phyloP scores from a whole-genome alignment of 2,888 invertebrate species.

The Heliconius hortense region DNA sequence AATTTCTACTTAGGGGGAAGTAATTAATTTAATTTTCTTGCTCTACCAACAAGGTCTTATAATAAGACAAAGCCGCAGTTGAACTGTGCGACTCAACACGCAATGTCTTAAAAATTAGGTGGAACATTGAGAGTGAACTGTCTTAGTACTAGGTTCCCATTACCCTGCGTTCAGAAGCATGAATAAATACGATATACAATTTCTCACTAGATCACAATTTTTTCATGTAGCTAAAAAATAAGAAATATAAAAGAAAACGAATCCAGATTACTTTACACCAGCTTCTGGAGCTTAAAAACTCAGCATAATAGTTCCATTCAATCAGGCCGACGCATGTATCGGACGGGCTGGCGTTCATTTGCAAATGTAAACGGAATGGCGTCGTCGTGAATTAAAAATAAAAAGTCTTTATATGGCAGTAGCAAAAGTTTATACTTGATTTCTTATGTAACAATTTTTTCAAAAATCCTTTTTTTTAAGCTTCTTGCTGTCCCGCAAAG shows the following conservation, averaged over 20 bases:
- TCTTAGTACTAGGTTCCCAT: too few relatives aligned
- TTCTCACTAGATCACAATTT: not conserved
- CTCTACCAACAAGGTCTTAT: too few relatives aligned
- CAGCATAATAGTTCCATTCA: conserved; percentile 20
- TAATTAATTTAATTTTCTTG: too few relatives aligned
- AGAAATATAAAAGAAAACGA: conserved; percentile 6
- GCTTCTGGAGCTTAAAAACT: conserved; percentile 4
- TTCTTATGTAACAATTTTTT: not conserved
- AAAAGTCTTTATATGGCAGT: not conserved
- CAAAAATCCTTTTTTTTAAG: not conserved
- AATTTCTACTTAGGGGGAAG: too few relatives aligned
- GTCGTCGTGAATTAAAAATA: conserved; percentile 16
- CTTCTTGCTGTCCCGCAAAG: too few relatives aligned
- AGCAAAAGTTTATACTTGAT: not conserved
- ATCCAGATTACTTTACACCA: not conserved
- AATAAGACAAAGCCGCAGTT: too few relatives aligned
- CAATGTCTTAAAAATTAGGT: too few relatives aligned
- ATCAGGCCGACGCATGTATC: conserved; percentile 20
- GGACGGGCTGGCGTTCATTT: conserved; percentile 17
- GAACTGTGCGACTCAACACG: too few relatives aligned
- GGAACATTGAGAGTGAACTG: too few relatives aligned
- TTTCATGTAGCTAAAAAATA: not conserved
- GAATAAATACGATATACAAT: not conserved
- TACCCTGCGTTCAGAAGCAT: too few relatives aligned
- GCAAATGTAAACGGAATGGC: conserved; percentile 20